Conservation (phyloP, 1,140 invertebrate genomes). For the Drosophila trapezifrons region DNA sequence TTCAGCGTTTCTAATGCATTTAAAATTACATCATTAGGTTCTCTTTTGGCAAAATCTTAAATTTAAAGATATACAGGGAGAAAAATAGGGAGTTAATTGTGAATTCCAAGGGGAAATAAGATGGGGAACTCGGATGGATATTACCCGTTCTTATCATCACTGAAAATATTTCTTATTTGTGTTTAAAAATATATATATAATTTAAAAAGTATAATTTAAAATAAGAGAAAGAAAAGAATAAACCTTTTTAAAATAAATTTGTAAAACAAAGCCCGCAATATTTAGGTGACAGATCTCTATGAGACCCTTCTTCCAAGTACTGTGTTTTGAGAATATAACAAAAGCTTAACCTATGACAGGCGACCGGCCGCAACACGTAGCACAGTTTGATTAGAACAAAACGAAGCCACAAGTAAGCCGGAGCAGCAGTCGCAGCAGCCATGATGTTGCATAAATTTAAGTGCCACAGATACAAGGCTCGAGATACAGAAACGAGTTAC, state of each 20-base stretch:
- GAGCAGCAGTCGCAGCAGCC: conserved; percentile 33
- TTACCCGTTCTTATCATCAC: too few species aligned
- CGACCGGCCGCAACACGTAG: conserved; percentile 52
- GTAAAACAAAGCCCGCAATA: too few species aligned
- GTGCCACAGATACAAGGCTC: conserved; percentile 74
- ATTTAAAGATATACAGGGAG: background rate
- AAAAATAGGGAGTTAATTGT: background rate
- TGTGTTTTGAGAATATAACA: conserved; percentile 6
- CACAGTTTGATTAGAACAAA: conserved; percentile 78
- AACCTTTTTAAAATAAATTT: background rate
- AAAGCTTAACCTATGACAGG: conserved; percentile 63
- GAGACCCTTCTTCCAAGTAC: background rate
- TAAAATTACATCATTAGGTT: conserved; percentile 48
- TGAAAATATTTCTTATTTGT: too few species aligned
- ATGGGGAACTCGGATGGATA: too few species aligned
- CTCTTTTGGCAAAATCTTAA: conserved; percentile 20
- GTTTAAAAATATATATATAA: too few species aligned
- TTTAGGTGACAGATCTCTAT: too few species aligned
- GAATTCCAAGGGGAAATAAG: background rate
- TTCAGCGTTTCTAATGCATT: conserved; percentile 43
- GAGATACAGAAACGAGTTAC: conserved; percentile 79
- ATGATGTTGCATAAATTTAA: conserved; percentile 83
- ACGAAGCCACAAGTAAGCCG: conserved; percentile 42
- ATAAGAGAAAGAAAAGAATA: too few species aligned
- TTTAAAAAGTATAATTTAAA: too few species aligned